These are phyloP conservation scores for Harpalus rubripes DNA, from an alignment of 2,888 invertebrate species.

Conservation along the genomic window DNA sequence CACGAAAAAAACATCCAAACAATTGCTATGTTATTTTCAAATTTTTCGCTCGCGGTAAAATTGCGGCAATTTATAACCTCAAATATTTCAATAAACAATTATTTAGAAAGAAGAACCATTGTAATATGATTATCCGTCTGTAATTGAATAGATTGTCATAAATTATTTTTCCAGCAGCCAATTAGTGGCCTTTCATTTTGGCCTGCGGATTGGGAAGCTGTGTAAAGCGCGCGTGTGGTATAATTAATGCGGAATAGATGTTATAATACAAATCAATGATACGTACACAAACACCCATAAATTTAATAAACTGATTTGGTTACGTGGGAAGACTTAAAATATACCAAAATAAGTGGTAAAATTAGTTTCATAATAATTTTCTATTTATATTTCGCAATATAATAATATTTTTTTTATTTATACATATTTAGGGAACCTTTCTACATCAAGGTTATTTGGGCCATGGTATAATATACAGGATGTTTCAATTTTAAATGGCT, in stretches of 20 bases:
- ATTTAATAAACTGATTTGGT: not conserved
- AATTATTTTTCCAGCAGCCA: constrained; percentile 2
- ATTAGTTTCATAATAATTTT: not conserved
- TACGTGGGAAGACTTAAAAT: not conserved
- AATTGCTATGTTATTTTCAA: not conserved
- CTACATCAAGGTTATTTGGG: too few species aligned
- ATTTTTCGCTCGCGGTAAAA: not conserved
- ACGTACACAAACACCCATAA: not conserved
- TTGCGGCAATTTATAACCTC: not conserved
- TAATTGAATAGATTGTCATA: not conserved
- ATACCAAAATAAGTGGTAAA: not conserved
- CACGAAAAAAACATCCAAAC: not conserved
- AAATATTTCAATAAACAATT: constrained; percentile 4
- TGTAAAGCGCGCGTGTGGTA: not conserved
- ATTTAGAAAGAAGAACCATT: constrained; percentile 3
- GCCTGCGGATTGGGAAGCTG: not conserved
- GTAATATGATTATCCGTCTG: not conserved
- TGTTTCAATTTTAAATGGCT: too few species aligned
- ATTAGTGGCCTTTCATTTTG: constrained; percentile 2
- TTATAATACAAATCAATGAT: not conserved
- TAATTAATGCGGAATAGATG: not conserved
- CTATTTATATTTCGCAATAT: too few species aligned
- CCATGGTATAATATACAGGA: too few species aligned
- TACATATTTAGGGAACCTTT: too few species aligned
- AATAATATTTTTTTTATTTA: too few species aligned